phyloP scores from a whole-genome alignment of 35 echinoderm and acorn worm species.

The Apostichopus californicus region DNA sequence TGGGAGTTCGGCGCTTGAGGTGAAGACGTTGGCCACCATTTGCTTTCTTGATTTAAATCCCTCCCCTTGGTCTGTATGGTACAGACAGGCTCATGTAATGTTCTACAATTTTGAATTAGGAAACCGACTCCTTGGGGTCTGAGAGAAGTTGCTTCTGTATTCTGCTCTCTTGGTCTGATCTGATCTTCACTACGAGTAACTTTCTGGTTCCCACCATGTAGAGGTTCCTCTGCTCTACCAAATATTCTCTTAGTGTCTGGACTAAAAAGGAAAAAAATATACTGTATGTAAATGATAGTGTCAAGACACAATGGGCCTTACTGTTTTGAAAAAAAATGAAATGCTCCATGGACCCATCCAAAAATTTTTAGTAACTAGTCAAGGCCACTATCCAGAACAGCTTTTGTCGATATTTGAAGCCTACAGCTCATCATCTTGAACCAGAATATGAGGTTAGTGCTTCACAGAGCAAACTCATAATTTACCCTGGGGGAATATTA shows the following conservation, averaged over 20 bases:
- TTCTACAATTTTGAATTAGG: conserved; percentile 75
- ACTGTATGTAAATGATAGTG: neutral
- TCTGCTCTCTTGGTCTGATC: neutral
- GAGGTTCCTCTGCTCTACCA: conserved; percentile 28
- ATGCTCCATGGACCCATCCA: no score
- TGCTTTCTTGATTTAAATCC: conserved; percentile 35
- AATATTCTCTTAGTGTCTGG: conserved; percentile 84
- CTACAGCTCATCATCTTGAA: no score
- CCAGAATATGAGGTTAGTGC: no score
- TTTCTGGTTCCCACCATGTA: neutral
- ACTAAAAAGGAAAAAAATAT: conserved; percentile 62
- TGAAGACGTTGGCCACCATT: conserved; percentile 77
- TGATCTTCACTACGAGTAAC: neutral
- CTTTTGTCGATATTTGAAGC: no score
- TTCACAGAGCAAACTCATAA: no score
- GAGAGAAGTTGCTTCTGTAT: neutral
- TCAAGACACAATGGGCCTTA: no score
- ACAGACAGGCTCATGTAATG: conserved; percentile 89
- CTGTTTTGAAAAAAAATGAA: no score
- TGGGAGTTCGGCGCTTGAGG: conserved; percentile 28
- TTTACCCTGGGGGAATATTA: no score
- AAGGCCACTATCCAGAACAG: no score
- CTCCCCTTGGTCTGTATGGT: conserved; percentile 70
- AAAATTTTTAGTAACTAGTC: no score
- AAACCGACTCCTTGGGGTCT: conserved; percentile 72